Evolutionary conservation across 2,888 invertebrate species (phyloP).

Genomic region (Gastracanthus pulcherrimus): DNA sequence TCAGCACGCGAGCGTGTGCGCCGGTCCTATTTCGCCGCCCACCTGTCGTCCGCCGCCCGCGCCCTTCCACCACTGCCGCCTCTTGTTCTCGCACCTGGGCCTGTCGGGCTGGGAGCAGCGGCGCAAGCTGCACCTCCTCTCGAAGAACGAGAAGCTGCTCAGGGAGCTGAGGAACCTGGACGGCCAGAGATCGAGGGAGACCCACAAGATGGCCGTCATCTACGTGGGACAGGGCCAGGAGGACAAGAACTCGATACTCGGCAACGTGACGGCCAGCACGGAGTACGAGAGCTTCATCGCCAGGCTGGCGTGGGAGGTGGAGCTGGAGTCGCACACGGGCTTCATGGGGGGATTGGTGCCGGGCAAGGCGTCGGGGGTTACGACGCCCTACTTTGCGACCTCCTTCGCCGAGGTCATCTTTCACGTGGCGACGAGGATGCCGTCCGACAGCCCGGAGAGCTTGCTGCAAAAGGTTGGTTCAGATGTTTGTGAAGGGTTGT

Average conservation of each 20-base stretch:
- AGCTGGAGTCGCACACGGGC: slow-evolving; percentile 95
- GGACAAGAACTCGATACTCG: slow-evolving; percentile 94
- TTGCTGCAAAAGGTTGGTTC: slow-evolving; percentile 93
- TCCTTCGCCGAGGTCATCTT: slow-evolving; percentile 96
- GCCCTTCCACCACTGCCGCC: slow-evolving; percentile 91
- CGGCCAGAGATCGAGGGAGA: slow-evolving; percentile 93
- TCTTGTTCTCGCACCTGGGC: slow-evolving; percentile 95
- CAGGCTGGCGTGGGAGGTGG: slow-evolving; percentile 89
- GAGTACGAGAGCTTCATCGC: slow-evolving; percentile 93
- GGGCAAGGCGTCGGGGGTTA: slow-evolving; percentile 93
- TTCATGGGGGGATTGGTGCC: slow-evolving; percentile 95
- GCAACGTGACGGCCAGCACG: slow-evolving; percentile 94
- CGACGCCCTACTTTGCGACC: slow-evolving; percentile 96
- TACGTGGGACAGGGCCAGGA: slow-evolving; percentile 99
- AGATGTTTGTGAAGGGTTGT: too few relatives aligned
- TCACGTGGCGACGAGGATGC: slow-evolving; percentile 98
- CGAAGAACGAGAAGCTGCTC: slow-evolving; percentile 92
- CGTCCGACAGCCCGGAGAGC: slow-evolving; percentile 91
- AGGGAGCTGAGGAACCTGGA: slow-evolving; percentile 96
- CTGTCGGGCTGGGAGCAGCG: slow-evolving; percentile 94
- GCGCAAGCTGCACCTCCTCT: slow-evolving; percentile 89
- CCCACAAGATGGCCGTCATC: slow-evolving; percentile 98
- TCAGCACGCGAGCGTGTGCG: slow-evolving; percentile 78
- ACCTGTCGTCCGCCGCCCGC: slow-evolving; percentile 79
- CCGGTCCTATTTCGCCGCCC: slow-evolving; percentile 78